Conservation (phyloP, 1,140 invertebrate species). For the Aethina tumida region DNA sequence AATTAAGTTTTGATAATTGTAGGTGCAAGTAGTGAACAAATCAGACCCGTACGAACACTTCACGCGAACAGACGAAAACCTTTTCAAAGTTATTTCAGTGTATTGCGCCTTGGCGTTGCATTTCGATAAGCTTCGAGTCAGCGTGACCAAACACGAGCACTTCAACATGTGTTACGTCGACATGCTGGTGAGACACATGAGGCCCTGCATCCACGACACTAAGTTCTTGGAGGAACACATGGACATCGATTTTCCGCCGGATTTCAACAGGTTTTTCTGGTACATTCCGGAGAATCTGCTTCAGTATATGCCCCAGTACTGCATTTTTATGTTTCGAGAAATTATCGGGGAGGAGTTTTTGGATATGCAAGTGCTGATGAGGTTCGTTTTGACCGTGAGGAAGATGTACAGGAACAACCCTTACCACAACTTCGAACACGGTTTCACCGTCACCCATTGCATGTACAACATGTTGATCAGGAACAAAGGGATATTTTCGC, state of each 20-base stretch:
- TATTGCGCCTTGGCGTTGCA: slow-evolving; percentile 30
- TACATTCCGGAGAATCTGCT: slow-evolving; percentile 39
- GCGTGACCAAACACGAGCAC: slow-evolving; percentile 19
- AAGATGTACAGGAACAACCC: slow-evolving; percentile 42
- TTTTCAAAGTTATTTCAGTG: slow-evolving; percentile 41
- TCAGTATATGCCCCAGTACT: slow-evolving; percentile 39
- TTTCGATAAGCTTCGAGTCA: slow-evolving; percentile 17
- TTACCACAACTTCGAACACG: slow-evolving; percentile 50
- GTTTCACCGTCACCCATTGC: slow-evolving; percentile 46
- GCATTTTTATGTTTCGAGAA: slow-evolving; percentile 41
- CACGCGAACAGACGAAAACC: slow-evolving; percentile 37
- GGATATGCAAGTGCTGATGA: slow-evolving; percentile 29
- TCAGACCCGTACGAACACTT: slow-evolving; percentile 38
- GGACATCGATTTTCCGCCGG: slow-evolving; percentile 2
- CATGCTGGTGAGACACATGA: slow-evolving; percentile 17
- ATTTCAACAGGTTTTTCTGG: slow-evolving; percentile 39
- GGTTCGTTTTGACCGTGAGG: slow-evolving; percentile 40
- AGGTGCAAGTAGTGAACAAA: slow-evolving; percentile 44
- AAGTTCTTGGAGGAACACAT: background rate
- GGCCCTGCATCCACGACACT: slow-evolving; percentile 21
- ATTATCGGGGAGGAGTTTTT: slow-evolving; percentile 35
- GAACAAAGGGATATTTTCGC: slow-evolving; percentile 39
- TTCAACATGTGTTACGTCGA: slow-evolving; percentile 14
- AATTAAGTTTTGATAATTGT: background rate
- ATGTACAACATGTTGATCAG: slow-evolving; percentile 43